A percentile compares a stretch with the other conserved stretches of the same genome.
phyloP scores from a whole-genome alignment of 2,113 vertebrate genomes.

The Uria aalge region DNA sequence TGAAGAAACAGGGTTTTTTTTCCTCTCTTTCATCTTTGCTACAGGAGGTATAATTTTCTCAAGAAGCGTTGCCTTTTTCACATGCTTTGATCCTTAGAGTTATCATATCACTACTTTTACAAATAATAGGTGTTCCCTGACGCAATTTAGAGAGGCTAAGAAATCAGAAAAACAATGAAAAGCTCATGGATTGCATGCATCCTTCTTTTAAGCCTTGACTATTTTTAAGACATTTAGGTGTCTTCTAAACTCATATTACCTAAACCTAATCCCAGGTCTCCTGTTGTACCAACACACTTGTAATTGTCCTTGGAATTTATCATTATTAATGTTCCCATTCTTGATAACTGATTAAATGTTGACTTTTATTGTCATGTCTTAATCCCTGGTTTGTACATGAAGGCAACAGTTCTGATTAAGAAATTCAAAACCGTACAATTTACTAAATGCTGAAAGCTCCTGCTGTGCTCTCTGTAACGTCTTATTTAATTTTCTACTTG shows the following conservation, averaged over 20 bases:
- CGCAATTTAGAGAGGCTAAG: neutral
- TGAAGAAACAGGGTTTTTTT: neutral
- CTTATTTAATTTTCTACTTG: neutral
- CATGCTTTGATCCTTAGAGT: neutral
- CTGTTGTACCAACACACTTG: neutral
- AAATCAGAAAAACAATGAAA: neutral
- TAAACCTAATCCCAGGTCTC: neutral
- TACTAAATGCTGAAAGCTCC: neutral
- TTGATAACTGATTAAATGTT: neutral
- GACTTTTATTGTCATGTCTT: neutral
- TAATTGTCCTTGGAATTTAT: neutral
- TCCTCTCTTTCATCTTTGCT: neutral
- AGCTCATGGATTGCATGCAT: neutral
- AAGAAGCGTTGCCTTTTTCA: neutral
- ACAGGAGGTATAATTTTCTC: neutral
- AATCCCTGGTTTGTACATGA: neutral
- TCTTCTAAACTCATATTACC: neutral
- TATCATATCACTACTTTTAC: neutral
- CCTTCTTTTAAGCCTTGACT: neutral
- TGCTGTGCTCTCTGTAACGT: neutral
- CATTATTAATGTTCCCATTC: neutral
- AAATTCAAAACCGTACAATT: neutral
- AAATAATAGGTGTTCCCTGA: neutral
- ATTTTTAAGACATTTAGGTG: neutral
- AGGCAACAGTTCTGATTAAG: neutral